These are phyloP conservation scores for Rhodophaea formosa DNA, from an alignment of 2,888 invertebrate species.

Conservation along the genomic window DNA sequence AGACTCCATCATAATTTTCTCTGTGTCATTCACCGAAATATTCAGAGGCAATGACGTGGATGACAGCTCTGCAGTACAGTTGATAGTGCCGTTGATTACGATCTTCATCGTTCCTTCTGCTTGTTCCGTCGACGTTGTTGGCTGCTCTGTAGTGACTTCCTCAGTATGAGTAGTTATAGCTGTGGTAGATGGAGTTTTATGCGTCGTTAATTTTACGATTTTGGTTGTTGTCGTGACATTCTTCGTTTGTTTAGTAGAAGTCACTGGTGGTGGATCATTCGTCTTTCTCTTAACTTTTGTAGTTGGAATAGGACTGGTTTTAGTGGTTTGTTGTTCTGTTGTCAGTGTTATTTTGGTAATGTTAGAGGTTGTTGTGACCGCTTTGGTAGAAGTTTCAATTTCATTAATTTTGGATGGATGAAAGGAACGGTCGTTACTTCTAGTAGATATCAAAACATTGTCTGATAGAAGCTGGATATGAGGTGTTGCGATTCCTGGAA, in stretches of 20 bases:
- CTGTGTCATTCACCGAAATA: conserved; percentile 45
- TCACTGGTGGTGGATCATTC: conserved; percentile 40
- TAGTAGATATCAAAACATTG: conserved; percentile 43
- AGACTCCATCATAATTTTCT: conserved; percentile 45
- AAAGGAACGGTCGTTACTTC: conserved; percentile 53
- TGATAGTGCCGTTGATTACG: conserved; percentile 70
- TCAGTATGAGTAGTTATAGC: conserved; percentile 31
- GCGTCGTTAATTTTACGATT: conserved; percentile 24
- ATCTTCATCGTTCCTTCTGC: conserved; percentile 63
- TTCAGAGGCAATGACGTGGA: conserved; percentile 62
- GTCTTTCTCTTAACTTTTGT: conserved; percentile 66
- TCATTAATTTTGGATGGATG: conserved; percentile 45
- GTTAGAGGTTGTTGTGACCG: conserved; percentile 36
- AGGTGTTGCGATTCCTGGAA: conserved; percentile 37
- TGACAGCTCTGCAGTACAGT: conserved; percentile 71
- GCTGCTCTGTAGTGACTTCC: conserved; percentile 27
- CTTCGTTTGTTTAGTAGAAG: conserved; percentile 23
- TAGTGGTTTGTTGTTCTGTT: conserved; percentile 33
- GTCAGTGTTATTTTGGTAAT: conserved; percentile 43
- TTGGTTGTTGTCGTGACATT: conserved; percentile 30
- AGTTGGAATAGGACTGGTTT: conserved; percentile 45
- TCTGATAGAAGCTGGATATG: conserved; percentile 30
- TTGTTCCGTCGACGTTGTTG: conserved; percentile 49
- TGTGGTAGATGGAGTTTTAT: conserved; percentile 30
- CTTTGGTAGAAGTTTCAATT: conserved; percentile 50